Evolutionary conservation across 2,888 invertebrate species (phyloP).

Genomic region (Antheraea yamamai): DNA sequence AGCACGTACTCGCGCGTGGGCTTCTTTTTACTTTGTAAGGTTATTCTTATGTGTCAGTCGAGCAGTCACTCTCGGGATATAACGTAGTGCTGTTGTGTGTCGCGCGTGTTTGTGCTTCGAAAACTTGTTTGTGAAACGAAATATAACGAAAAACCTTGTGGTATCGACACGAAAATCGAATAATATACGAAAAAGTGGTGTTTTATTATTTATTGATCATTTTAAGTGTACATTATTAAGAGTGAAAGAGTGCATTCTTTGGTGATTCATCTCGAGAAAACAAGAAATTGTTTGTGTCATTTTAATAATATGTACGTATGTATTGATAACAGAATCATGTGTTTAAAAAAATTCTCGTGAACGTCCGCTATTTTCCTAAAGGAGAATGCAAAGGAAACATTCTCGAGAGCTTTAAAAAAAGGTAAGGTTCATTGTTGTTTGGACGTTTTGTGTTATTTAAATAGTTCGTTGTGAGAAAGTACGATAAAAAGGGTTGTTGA

Average conservation of each 20-base stretch:
- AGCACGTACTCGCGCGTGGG: constrained; percentile 50
- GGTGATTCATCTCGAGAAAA: constrained; percentile 76
- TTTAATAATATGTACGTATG: constrained; percentile 46
- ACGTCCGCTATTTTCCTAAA: constrained; percentile 42
- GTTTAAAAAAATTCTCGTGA: constrained; percentile 59
- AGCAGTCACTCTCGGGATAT: constrained; percentile 60
- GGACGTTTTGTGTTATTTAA: not conserved
- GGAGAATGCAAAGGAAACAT: constrained; percentile 26
- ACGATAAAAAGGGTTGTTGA: constrained; percentile 14
- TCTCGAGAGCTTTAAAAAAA: constrained; percentile 20
- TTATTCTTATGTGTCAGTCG: constrained; percentile 65
- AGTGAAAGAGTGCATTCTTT: constrained; percentile 71
- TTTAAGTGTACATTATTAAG: constrained; percentile 48
- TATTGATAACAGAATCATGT: constrained; percentile 62
- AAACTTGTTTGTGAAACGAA: constrained; percentile 68
- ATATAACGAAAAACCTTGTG: constrained; percentile 53
- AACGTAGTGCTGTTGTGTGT: constrained; percentile 51
- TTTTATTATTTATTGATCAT: constrained; percentile 51
- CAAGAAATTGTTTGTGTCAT: constrained; percentile 72
- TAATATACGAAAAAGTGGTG: constrained; percentile 48
- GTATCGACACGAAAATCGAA: constrained; percentile 55
- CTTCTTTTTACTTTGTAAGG: constrained; percentile 62
- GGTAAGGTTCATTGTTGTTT: constrained; percentile 20
- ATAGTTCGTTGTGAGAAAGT: not conserved
- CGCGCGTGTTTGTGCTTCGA: constrained; percentile 44